Evolutionary conservation across 2,888 invertebrate species (phyloP), one percentile per base, ranked within the genome.

Genomic region (Unio pictorum): DNA sequence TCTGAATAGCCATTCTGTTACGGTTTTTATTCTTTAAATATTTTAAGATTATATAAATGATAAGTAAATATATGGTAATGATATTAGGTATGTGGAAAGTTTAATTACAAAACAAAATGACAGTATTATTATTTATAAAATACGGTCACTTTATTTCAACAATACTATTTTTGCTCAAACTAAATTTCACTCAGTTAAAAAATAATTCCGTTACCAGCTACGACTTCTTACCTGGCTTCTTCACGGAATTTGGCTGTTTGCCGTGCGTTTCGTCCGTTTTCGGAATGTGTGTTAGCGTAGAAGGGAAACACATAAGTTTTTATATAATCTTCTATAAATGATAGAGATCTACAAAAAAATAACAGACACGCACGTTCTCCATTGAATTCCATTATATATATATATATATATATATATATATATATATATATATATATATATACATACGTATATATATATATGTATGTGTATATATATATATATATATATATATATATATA

Each of bases 241-340:
- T 80, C 74, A 66, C 83, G 63, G 61, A 80, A 80, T 59, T 73
- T 71, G 11, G 76, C 69, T 15, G 83, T 84, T 59, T 84, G 82
- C 55, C 69, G 63, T 3, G 82, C 77, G 34, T 76, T 78, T 26
- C 73, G 66, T 4, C 76, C 80, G 18, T 81, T 78, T 30, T 76
- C 75, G 1, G 81, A 81, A 61, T 84, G 84, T 3, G 82, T 84
- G 66, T 84, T 83, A 15, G 79, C 82, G 66, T 82, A 83, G 59
- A 74, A 75, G 23, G 81, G 81, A 67, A 73, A 71, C 1, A 81
- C 80, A 26, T 80, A 74, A n/a, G 68, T 71, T 23, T 73, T 67
- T 15, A 81, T 79, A 34, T 78, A 81, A 67, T 81, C 81, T 59
- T 82, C 82, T 15, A 82, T 81, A 55, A 80, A 82, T 7, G 68